Conservation (phyloP, 2,888 invertebrate genomes). For the Ennomos fuscantarius region DNA sequence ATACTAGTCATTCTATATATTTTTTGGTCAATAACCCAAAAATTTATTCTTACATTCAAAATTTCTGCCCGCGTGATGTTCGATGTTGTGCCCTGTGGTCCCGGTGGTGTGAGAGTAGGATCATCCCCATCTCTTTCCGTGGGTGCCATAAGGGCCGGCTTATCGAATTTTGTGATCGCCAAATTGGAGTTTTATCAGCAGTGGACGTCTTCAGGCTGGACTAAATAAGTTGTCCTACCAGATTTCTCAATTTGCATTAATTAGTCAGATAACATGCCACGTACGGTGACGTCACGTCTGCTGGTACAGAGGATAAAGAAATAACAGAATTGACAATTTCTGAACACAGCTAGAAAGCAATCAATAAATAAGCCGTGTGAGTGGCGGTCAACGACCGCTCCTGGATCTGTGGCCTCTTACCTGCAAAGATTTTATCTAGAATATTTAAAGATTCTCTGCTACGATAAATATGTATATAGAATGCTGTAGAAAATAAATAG, state of each 20-base stretch:
- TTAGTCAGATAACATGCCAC: conserved; percentile 40
- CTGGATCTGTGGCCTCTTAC: conserved; percentile 41
- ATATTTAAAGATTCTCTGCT: not conserved
- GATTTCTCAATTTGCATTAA: conserved; percentile 39
- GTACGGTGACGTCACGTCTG: conserved; percentile 34
- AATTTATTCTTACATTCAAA: too few species aligned
- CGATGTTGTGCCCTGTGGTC: too few species aligned
- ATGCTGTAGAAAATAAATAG: too few species aligned
- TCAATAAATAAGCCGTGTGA: conserved; percentile 54
- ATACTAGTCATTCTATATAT: too few species aligned
- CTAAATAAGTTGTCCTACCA: conserved; percentile 35
- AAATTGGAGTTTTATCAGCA: too few species aligned
- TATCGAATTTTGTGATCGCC: too few species aligned
- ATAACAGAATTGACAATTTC: conserved; percentile 33
- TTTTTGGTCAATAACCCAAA: too few species aligned
- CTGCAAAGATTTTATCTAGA: conserved; percentile 26
- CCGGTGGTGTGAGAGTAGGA: too few species aligned
- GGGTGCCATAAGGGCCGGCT: too few species aligned
- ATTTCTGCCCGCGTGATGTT: conserved; percentile 33
- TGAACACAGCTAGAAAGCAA: conserved; percentile 39
- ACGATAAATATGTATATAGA: too few species aligned
- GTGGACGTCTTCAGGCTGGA: too few species aligned
- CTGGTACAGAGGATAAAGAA: conserved; percentile 22
- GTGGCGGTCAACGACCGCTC: conserved; percentile 57
- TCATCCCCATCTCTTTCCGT: too few species aligned